A percentile compares a stretch with the other conserved stretches of the same genome.
These are phyloP conservation scores for Pandion haliaetus DNA, from an alignment of 2,113 vertebrate genomes.

Conservation along the genomic window DNA sequence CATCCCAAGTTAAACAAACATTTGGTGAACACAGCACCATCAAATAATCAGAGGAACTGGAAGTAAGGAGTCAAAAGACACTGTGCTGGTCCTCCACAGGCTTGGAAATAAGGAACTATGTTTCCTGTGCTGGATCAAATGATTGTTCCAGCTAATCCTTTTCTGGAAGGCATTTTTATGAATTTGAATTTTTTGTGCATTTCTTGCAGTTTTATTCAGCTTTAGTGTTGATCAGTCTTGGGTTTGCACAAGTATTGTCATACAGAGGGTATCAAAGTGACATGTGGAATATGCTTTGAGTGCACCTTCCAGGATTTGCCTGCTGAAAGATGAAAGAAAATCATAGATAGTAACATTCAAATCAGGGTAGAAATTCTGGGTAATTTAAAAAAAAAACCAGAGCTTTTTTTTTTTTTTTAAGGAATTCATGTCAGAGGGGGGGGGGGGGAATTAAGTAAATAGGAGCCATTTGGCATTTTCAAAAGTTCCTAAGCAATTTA, in stretches of 20 bases:
- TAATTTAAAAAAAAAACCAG: not conserved
- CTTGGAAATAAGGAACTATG: not conserved
- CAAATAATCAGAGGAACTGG: not conserved
- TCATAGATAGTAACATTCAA: not conserved
- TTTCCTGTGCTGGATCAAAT: not conserved
- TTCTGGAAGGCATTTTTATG: not conserved
- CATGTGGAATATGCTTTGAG: not conserved
- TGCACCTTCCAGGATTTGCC: not conserved
- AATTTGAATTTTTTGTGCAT: not conserved
- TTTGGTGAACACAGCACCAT: not conserved
- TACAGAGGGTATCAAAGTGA: not conserved
- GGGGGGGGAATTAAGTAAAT: too few relatives aligned
- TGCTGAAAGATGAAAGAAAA: not conserved
- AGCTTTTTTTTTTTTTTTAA: not conserved
- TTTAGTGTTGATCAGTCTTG: not conserved
- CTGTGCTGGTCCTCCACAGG: not conserved
- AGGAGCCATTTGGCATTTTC: not conserved
- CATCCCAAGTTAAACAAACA: not conserved
- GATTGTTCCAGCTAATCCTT: not conserved
- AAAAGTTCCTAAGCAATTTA: not conserved
- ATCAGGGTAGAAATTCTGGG: not conserved
- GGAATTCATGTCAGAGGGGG: not conserved
- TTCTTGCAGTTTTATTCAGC: not conserved
- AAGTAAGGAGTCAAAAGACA: not conserved
- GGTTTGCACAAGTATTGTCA: not conserved